Percentiles rank a stretch among this genome's conserved stretches.
Conservation (phyloP, 2,888 invertebrate species). For the Apodemia duryi region DNA sequence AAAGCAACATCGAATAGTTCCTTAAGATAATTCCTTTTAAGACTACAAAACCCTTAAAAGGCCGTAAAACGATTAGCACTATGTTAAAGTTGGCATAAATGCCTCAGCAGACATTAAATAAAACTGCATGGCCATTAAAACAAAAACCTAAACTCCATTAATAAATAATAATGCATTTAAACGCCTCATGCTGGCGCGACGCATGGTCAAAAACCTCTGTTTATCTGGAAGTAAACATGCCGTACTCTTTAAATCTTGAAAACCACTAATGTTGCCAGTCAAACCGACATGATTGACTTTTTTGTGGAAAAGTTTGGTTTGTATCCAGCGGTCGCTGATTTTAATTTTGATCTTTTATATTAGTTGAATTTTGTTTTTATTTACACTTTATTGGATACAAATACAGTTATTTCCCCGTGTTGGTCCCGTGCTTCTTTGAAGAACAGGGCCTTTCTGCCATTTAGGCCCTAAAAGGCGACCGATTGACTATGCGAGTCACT, state of each 20-base stretch:
- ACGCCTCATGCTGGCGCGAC: slow-evolving; percentile 1
- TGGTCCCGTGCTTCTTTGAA: too few relatives aligned
- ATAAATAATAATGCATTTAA: slow-evolving; percentile 12
- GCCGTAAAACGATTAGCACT: slow-evolving; percentile 11
- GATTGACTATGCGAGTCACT: too few relatives aligned
- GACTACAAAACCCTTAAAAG: background rate
- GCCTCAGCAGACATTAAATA: slow-evolving; percentile 11
- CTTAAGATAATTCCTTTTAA: background rate
- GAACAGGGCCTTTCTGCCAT: too few relatives aligned
- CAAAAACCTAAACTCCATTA: slow-evolving; percentile 13
- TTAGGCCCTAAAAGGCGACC: too few relatives aligned
- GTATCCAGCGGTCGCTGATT: background rate
- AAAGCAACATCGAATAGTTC: background rate
- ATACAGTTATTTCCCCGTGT: too few relatives aligned
- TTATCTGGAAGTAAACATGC: background rate
- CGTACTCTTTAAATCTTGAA: background rate
- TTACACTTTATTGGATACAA: too few relatives aligned
- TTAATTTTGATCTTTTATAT: too few relatives aligned
- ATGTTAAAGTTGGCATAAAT: slow-evolving; percentile 5
- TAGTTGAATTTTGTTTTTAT: too few relatives aligned
- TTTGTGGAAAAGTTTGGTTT: background rate
- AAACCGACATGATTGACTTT: background rate
- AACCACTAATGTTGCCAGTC: background rate
- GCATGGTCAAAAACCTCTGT: background rate
- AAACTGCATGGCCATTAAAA: slow-evolving; percentile 9